Evolutionary conservation across 1,140 invertebrate species (phyloP).

Genomic region (Caenorhabditis elegans): WBcel235 BX284606.5:17481001-17481500

Average conservation of each 20-base stretch:
- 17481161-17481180: no score
- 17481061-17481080: no score
- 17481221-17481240: neutral
- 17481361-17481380: neutral
- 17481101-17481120: neutral
- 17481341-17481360: slow-evolving; percentile 19
- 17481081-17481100: no score
- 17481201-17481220: neutral
- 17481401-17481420: no score
- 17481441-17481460: slow-evolving; percentile 26
- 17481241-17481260: no score
- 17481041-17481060: no score
- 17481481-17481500: slow-evolving; percentile 1
- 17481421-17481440: slow-evolving; percentile 23
- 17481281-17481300: neutral
- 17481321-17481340: neutral
- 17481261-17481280: no score
- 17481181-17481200: neutral
- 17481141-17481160: neutral
- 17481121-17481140: slow-evolving; percentile 6
- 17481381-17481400: neutral
- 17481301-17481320: neutral
- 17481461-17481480: slow-evolving; percentile 25
- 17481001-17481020: no score
- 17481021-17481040: no score